These are phyloP conservation scores for Phenganax marumi DNA, from an alignment of 92 coral and sea anemone genomes.

Conservation along the genomic window DNA sequence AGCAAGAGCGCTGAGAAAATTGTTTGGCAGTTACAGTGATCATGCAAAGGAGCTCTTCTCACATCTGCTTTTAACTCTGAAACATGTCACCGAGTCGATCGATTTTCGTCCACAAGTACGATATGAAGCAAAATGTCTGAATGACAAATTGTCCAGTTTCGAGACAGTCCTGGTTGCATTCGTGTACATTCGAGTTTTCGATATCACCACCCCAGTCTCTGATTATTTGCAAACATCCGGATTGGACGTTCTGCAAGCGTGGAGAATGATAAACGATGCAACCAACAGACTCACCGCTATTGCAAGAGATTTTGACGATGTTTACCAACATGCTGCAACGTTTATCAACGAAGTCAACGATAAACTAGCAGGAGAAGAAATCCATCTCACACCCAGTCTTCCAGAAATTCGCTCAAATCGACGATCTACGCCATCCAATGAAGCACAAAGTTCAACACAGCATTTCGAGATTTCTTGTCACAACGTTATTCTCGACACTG, in stretches of 20 bases:
- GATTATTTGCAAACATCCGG: not conserved
- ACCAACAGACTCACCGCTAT: not conserved
- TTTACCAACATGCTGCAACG: constrained; percentile 1
- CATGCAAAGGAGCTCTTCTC: too few species aligned
- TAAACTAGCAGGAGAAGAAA: constrained; percentile 9
- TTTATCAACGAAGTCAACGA: constrained; percentile 12
- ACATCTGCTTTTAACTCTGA: too few species aligned
- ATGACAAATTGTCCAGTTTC: too few species aligned
- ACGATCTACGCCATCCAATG: not conserved
- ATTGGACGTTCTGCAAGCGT: not conserved
- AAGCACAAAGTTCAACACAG: not conserved
- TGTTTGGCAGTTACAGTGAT: too few species aligned
- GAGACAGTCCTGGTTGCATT: too few species aligned
- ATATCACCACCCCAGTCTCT: not conserved
- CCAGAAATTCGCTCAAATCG: constrained; percentile 17
- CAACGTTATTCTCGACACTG: not conserved
- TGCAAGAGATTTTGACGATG: constrained; percentile 1
- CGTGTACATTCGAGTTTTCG: not conserved
- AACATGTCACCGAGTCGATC: too few species aligned
- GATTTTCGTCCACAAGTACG: too few species aligned
- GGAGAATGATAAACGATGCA: not conserved
- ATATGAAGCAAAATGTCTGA: too few species aligned
- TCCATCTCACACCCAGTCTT: not conserved
- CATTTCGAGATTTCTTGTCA: constrained; percentile 20
- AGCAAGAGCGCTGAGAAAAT: too few species aligned